A percentile compares a stretch with the other conserved stretches of the same genome.
These are phyloP conservation scores for Sesamia inferens DNA, from an alignment of 2,888 invertebrate species.

Conservation along the genomic window DNA sequence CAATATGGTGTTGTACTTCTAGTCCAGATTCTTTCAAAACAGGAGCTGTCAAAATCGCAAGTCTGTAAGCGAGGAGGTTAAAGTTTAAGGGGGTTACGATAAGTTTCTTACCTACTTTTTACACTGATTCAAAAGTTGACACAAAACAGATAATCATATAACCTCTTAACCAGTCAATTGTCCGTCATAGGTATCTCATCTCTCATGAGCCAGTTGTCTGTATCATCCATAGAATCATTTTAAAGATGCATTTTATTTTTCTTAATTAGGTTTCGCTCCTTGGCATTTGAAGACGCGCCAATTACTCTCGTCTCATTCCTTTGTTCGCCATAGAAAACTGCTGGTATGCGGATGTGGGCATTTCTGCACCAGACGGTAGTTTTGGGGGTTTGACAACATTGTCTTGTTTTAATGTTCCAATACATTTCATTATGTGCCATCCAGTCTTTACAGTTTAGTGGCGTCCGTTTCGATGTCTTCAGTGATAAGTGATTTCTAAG, in stretches of 20 bases:
- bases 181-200: background rate
- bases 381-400: slow-evolving; percentile 5
- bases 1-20: slow-evolving; percentile 2
- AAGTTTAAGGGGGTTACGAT: background rate
- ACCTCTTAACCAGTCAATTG: background rate
- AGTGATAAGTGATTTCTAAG: slow-evolving; percentile 3
- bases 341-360: slow-evolving; percentile 35
- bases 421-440: background rate
- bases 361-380: background rate
- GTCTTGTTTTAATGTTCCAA: slow-evolving; percentile 23
- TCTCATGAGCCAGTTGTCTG: background rate
- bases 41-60: background rate
- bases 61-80: background rate
- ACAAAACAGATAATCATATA: background rate
- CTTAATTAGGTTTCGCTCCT: slow-evolving; percentile 30
- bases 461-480: slow-evolving; percentile 8
- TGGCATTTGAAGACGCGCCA: slow-evolving; percentile 25
- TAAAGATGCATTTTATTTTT: slow-evolving; percentile 36
- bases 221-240: slow-evolving; percentile 5
- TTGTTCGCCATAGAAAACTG: slow-evolving; percentile 37
- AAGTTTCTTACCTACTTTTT: background rate
- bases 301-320: slow-evolving; percentile 39
- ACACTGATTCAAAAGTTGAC: background rate
- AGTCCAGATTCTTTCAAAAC: background rate
- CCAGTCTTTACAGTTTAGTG: background rate